Evolutionary conservation across 1,140 invertebrate genomes (phyloP).

Genomic region (Psix sp.): DNA sequence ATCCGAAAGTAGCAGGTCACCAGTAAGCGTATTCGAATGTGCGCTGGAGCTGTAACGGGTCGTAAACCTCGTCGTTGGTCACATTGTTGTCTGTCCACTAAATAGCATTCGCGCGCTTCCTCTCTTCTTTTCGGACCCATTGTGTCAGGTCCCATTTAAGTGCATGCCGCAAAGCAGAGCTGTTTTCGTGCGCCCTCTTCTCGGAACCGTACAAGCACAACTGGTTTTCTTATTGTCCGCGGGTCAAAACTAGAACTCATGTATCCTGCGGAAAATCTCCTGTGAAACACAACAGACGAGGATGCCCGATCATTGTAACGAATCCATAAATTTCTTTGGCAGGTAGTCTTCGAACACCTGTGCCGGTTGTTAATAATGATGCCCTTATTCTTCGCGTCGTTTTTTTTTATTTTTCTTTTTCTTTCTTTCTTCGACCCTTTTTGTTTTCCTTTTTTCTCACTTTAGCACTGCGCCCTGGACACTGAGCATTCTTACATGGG

Average conservation of each 20-base stretch:
- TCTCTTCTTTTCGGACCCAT: constrained; percentile 34
- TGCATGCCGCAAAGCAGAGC: constrained; percentile 31
- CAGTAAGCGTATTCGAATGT: constrained; percentile 56
- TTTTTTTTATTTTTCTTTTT: constrained; percentile 17
- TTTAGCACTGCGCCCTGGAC: too few relatives aligned
- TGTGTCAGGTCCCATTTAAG: constrained; percentile 48
- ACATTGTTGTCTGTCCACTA: constrained; percentile 67
- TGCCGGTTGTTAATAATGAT: constrained; percentile 30
- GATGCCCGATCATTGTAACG: constrained; percentile 29
- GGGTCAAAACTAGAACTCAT: constrained; percentile 8
- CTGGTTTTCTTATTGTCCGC: constrained; percentile 53
- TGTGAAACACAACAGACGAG: constrained; percentile 12
- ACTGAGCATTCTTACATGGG: too few relatives aligned
- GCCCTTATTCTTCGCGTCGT: constrained; percentile 16
- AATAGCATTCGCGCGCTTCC: constrained; percentile 46
- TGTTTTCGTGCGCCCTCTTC: constrained; percentile 30
- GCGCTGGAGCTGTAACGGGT: constrained; percentile 36
- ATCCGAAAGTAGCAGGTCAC: constrained; percentile 30
- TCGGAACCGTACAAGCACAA: constrained; percentile 29
- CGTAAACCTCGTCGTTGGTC: constrained; percentile 65
- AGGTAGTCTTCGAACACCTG: constrained; percentile 49
- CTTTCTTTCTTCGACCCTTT: neutral
- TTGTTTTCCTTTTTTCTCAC: too few relatives aligned
- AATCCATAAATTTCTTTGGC: constrained; percentile 48
- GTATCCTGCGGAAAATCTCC: constrained; percentile 32